phyloP scores from a whole-genome alignment of 1,140 invertebrate genomes.

The Paracyclopina nana region DNA sequence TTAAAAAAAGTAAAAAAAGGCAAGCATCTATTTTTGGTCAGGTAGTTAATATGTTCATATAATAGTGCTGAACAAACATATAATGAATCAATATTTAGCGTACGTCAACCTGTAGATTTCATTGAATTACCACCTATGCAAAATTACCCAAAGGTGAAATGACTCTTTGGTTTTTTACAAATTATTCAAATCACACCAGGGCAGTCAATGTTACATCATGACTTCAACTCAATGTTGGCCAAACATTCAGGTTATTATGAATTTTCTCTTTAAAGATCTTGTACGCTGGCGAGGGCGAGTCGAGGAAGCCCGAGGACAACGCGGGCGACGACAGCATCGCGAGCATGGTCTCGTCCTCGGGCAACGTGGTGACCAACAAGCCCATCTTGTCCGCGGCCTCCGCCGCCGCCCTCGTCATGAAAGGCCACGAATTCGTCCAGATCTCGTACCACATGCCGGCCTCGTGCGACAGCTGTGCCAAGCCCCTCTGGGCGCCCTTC shows the following conservation, averaged over 20 bases:
- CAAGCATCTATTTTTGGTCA: no score
- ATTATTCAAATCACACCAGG: conserved; percentile 14
- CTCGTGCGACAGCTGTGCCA: conserved; percentile 88
- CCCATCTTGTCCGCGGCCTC: conserved; percentile 38
- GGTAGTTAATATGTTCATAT: no score
- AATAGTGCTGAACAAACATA: background rate
- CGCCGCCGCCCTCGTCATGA: conserved; percentile 49
- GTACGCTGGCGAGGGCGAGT: conserved; percentile 82
- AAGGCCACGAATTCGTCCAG: conserved; percentile 79
- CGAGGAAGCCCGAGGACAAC: conserved; percentile 54
- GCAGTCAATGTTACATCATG: conserved; percentile 9
- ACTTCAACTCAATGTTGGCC: no score
- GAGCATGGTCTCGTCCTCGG: conserved; percentile 40
- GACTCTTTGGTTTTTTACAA: conserved; percentile 6
- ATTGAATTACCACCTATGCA: no score
- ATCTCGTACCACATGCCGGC: conserved; percentile 96
- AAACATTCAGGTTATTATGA: conserved; percentile 15
- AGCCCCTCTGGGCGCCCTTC: conserved; percentile 90
- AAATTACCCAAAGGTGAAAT: no score
- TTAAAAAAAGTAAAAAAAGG: no score
- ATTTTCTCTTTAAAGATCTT: conserved; percentile 37
- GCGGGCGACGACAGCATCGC: conserved; percentile 28
- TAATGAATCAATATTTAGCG: conserved; percentile 17
- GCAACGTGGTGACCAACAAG: conserved; percentile 31
- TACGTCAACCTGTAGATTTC: conserved; percentile 10